Evolutionary conservation across 1,140 invertebrate genomes (phyloP), one percentile per base, ranked within the genome.

Genomic region (Propsilocerus akamusi): DNA sequence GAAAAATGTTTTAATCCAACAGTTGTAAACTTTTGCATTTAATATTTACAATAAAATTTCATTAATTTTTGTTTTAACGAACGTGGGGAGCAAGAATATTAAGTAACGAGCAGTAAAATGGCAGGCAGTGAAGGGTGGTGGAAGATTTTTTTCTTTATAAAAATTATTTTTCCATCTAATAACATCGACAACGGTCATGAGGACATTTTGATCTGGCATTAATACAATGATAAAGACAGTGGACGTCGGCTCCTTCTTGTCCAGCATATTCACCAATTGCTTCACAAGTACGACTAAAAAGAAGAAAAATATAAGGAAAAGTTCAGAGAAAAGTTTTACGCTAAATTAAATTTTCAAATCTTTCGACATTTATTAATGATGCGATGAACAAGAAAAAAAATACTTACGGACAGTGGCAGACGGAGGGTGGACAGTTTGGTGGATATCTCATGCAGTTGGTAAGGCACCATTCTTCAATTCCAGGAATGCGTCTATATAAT

Each of bases 351-450:
- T n/a, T n/a, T n/a, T 5, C 46, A 10, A 25, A 26, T 8, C 10
- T 17, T 11, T 37, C 22, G n/a, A n/a, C n/a, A n/a, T 22, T 41
- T 48, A 48, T 41, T 46, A 25, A 6, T 12, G n/a, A 23, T 25
- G 22, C 26, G 12, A 7, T 10, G 22, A 54, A 25, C 47, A 49
- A 25, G 37, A 48, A 53, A 20, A 26, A 51, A n/a, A 14, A 8
- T 66, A 81, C 84, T 83, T 72, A 88, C 85, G 84, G 83, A 58
- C 86, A 91, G 41, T 73, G 65, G 53, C 86, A 91, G 8, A 83
- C 68, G 7, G 69, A 63, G 20, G 72, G 63, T 1, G 85, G 85
- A 63, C 87, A 91, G 61, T 86, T 83, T 2, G 86, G 84, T 14
- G 86, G 86, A 63, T 88, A 87, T 26, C 80, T 75, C 46, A 90